These are phyloP conservation scores for Calameuta filiformis DNA, from an alignment of 2,888 invertebrate species.

Conservation along the genomic window DNA sequence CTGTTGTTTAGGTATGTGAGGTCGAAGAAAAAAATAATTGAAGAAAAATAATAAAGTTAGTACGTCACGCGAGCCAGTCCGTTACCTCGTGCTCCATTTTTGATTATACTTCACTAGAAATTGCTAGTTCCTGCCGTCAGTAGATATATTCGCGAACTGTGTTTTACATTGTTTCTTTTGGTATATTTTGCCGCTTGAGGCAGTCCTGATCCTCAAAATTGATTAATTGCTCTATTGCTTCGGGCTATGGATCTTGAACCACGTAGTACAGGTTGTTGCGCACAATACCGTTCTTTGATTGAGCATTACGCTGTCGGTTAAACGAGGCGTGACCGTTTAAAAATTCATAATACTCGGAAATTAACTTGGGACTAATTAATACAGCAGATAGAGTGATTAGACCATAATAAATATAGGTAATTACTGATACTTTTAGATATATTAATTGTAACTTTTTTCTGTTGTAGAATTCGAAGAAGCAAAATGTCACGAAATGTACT, in stretches of 20 bases:
- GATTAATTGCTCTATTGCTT: not conserved
- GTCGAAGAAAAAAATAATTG: not conserved
- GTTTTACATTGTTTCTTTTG: not conserved
- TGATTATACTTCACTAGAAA: constrained; percentile 13
- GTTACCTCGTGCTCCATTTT: constrained; percentile 14
- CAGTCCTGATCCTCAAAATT: not conserved
- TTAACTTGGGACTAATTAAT: not conserved
- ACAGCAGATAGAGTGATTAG: not conserved
- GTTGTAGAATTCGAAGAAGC: not conserved
- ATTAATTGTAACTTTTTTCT: not conserved
- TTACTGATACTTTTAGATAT: not conserved
- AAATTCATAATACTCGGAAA: not conserved
- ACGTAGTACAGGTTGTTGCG: not conserved
- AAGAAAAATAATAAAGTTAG: not conserved
- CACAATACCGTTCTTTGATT: not conserved
- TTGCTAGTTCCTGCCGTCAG: not conserved
- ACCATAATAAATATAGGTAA: not conserved
- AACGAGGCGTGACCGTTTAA: not conserved
- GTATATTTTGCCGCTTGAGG: not conserved
- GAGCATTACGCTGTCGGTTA: not conserved
- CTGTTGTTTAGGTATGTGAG: not conserved
- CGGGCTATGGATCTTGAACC: not conserved
- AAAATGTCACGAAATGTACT: not conserved
- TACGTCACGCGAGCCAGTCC: constrained; percentile 5
- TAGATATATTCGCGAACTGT: not conserved